Base-by-base conservation (phyloP, 2,113 vertebrate species). In the Elachura formosa region DNA sequence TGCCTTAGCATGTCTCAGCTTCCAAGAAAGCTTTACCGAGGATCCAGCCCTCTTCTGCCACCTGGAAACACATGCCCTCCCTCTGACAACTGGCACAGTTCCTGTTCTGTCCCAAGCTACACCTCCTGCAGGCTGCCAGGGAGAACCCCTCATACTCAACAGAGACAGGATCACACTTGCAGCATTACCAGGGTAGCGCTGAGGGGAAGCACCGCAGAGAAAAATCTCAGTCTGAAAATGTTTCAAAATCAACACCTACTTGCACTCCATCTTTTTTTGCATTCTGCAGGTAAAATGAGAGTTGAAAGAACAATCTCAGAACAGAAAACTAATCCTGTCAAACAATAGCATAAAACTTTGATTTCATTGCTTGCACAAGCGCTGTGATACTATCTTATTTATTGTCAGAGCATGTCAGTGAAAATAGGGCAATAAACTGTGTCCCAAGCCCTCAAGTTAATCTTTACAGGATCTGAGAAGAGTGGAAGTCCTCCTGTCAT, bases 331-430 rank as follows among this genome's bases (percentile, higher is more conserved):
- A 58, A 66, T 29, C 34, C 62, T 64, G 25, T 84, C 91, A 82
- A 87, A 67, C 89, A 92, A 87, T 8, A 84, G 46, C 4, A 1
- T 56, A 93, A 82, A 93, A 72, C 49, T 55, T 79, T 4, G 22
- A 49, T 83, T 51, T 58, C 63, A 36, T n/a, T 52, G 38, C 54
- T 92, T 94, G 62, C 81, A 82, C 56, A 92, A 95, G 14, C 41
- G 34, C 46, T 48, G 2, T 36, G 29, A 45, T 71, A 8, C 31
- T 89, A 86, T 72, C 84, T 76, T 24, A 8, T 0, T 11, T 9
- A 38, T 59, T 67, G 58, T 75, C 87, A 79, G 54, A 81, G 28
- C 23, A 10, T 3, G 58, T 66, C 93, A 92, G 87, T 5, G 45
- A 73, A 94, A 43, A 49, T 9, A 36, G 2, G 12, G 26, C 61